Evolutionary conservation across 2,797 vertebrate genomes (phyloP), one percentile per base, ranked within the genome.

Genomic region (Sebastes kiyomatsui): DNA sequence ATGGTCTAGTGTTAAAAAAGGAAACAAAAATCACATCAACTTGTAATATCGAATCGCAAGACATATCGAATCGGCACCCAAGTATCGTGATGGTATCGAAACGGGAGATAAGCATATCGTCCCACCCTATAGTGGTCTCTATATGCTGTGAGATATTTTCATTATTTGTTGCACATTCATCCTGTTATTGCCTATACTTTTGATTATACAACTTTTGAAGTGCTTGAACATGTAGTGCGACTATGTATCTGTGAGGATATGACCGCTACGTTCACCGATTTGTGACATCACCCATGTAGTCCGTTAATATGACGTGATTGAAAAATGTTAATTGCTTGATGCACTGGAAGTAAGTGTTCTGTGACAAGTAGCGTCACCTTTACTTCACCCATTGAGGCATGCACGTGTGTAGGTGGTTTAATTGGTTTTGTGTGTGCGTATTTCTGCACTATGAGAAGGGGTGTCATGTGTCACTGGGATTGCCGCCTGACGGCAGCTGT

Each of bases 391-490:
- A 35, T 7, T 72, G 14, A 60, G 22, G 16, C 20, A 11, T 75
- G 35, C 13, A 30, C 7, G 5, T 81, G 67, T 71, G 27, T 7
- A n/a, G 8, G 58, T 42, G 71, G 20, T 64, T 79, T 74, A 68
- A 84, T 74, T 73, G 55, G 3, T 67, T 75, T 1, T 55, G 28
- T 58, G n/a, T 28, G 13, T 14, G 22, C 60, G 33, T n/a, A 6
- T 61, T n/a, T 71, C 13, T 22, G 23, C 35, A 10, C 49, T n/a
- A 70, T 73, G 56, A 69, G 27, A 59, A 22, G 23, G n/a, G 42
- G 27, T 60, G 55, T 75, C 58, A 62, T 66, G 62, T 86, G 66
- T 83, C 72, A 78, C 23, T 25, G 68, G 69, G 77, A 84, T 79
- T 58, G 68, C 46, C 64, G 59, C 62, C 67, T 56, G 54, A 74